A percentile compares a stretch with the other conserved stretches of the same genome.
These are phyloP conservation scores for Elachura formosa DNA, from an alignment of 2,113 vertebrate species.

Conservation along the genomic window DNA sequence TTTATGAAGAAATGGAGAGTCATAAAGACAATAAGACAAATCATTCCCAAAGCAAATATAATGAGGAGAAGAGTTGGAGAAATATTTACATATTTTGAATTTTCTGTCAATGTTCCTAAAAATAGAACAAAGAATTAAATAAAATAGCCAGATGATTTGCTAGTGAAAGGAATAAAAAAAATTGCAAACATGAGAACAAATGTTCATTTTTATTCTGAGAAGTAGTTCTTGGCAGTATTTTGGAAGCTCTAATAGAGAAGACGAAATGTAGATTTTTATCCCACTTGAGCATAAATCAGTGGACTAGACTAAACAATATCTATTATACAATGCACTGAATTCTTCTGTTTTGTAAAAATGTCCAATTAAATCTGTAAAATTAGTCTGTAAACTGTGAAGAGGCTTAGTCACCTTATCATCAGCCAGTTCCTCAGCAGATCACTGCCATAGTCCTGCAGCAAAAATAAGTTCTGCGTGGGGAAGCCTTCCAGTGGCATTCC, in stretches of 20 bases:
- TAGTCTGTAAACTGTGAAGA: not conserved
- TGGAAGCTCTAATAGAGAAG: not conserved
- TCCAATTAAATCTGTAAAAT: not conserved
- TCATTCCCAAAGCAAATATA: conserved; percentile 27
- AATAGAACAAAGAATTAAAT: conserved; percentile 36
- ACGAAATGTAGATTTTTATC: conserved; percentile 20
- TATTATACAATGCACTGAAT: not conserved
- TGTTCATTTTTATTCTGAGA: conserved; percentile 52
- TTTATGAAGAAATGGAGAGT: not conserved
- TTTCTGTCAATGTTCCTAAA: conserved; percentile 35
- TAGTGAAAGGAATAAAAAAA: conserved; percentile 29
- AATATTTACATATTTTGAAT: conserved; percentile 38
- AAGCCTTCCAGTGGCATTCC: not conserved
- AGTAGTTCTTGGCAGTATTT: conserved; percentile 41
- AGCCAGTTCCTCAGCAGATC: not conserved
- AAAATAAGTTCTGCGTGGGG: not conserved
- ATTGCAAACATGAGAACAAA: conserved; percentile 39
- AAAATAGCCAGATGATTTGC: conserved; percentile 8
- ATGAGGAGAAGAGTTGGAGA: not conserved
- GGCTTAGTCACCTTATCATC: not conserved
- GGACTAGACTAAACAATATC: conserved; percentile 49
- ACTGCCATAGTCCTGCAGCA: not conserved
- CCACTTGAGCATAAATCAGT: conserved; percentile 22
- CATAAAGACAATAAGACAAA: conserved; percentile 19
- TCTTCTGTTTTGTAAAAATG: not conserved